Conservation (phyloP, 2,797 vertebrate genomes). For the Zenarchopterus dispar region DNA sequence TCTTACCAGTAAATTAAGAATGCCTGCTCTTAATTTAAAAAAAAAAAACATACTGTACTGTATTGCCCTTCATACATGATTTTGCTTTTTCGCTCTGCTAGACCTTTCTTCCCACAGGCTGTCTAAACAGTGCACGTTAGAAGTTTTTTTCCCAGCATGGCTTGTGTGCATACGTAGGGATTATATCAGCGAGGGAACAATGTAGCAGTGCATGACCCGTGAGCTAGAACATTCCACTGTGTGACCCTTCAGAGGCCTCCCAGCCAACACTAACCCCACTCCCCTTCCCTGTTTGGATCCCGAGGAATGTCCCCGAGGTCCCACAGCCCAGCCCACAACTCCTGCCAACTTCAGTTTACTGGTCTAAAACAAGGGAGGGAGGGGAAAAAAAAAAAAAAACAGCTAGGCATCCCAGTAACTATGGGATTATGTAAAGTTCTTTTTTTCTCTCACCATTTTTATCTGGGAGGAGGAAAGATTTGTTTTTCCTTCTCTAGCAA, state of each 20-base stretch:
- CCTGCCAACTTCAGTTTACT: slow-evolving; percentile 37
- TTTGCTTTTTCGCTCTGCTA: background rate
- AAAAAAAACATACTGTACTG: too few relatives aligned
- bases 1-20: too few relatives aligned
- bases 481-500: slow-evolving; percentile 56
- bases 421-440: slow-evolving; percentile 53
- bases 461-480: slow-evolving; percentile 60
- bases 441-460: slow-evolving; percentile 39
- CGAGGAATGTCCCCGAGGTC: slow-evolving; percentile 72
- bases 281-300: slow-evolving; percentile 50
- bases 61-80: too few relatives aligned
- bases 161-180: slow-evolving; percentile 73
- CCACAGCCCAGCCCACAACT: slow-evolving; percentile 35
- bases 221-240: slow-evolving; percentile 78
- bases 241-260: slow-evolving; percentile 71
- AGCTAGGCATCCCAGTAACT: slow-evolving; percentile 50
- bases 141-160: slow-evolving; percentile 72
- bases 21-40: too few relatives aligned
- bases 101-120: slow-evolving; percentile 3
- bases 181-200: slow-evolving; percentile 68
- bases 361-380: slow-evolving; percentile 3
- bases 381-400: slow-evolving; percentile 20
- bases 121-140: slow-evolving; percentile 55
- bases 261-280: slow-evolving; percentile 42
- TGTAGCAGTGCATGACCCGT: slow-evolving; percentile 69